These are phyloP conservation scores for Notamacropus eugenii DNA, from an alignment of 2,797 vertebrate genomes.

Conservation along the genomic window DNA sequence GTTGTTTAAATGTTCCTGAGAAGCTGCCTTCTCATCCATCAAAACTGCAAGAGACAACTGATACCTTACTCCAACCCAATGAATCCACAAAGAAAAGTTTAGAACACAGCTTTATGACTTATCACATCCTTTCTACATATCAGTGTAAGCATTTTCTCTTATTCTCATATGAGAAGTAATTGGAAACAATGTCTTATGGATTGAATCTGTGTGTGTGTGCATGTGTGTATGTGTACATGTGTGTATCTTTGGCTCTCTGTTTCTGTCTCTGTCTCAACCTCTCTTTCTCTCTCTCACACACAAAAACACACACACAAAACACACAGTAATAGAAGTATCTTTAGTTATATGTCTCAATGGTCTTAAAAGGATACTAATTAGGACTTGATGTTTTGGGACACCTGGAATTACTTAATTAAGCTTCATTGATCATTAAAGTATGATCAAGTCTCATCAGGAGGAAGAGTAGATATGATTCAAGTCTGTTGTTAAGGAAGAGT, in stretches of 20 bases:
- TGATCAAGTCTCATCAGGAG: neutral
- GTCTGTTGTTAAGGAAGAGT: neutral
- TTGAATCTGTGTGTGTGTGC: neutral
- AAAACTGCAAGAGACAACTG: neutral
- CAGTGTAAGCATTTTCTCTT: neutral
- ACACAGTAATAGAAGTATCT: neutral
- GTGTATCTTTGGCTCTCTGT: neutral
- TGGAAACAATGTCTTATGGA: neutral
- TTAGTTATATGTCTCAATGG: neutral
- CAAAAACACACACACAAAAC: no score
- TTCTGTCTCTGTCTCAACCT: neutral
- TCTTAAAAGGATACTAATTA: neutral
- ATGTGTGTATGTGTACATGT: neutral
- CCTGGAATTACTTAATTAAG: slow-evolving; percentile 38
- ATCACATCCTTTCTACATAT: neutral
- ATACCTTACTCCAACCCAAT: neutral
- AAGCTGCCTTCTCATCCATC: neutral
- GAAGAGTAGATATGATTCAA: slow-evolving; percentile 26
- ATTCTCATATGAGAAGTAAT: neutral
- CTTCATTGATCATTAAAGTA: slow-evolving; percentile 27
- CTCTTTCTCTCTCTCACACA: neutral
- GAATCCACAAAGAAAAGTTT: neutral
- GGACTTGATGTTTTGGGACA: neutral
- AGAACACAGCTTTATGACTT: neutral
- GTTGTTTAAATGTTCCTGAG: neutral